phyloP scores from a whole-genome alignment of 1,140 invertebrate species.

The Apocrypta bakeri region DNA sequence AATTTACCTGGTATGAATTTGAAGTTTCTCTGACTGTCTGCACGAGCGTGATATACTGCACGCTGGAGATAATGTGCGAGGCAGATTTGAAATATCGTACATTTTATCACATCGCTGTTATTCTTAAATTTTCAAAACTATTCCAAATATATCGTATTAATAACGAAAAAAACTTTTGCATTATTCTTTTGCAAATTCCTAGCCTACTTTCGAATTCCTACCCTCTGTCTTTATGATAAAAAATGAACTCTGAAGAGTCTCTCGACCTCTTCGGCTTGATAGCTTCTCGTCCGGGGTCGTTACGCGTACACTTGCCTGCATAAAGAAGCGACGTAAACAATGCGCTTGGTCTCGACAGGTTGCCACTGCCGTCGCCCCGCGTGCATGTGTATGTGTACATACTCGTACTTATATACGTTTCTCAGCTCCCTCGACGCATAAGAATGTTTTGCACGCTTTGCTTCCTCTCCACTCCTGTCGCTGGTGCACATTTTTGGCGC shows the following conservation, averaged over 20 bases:
- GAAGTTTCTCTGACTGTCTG: not conserved
- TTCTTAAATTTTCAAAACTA: not conserved
- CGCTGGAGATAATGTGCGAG: not conserved
- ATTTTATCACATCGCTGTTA: not conserved
- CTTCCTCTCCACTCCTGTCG: conserved; percentile 9
- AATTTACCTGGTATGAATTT: no score
- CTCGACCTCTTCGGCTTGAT: not conserved
- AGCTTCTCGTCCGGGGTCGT: not conserved
- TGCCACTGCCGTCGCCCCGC: not conserved
- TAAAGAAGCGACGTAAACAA: conserved; percentile 6
- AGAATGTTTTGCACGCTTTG: conserved; percentile 11
- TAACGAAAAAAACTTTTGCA: no score
- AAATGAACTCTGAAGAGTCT: not conserved
- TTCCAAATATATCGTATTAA: no score
- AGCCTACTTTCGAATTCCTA: no score
- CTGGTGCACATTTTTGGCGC: conserved; percentile 26
- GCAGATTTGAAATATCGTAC: not conserved
- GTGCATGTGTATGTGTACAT: not conserved
- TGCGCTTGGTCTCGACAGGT: conserved; percentile 9
- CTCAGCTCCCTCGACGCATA: not conserved
- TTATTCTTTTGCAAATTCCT: no score
- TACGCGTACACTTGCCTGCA: not conserved
- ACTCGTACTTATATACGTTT: not conserved
- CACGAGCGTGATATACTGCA: not conserved
- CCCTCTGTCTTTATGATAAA: no score